Base-by-base conservation (phyloP, 2,113 vertebrate species). In the Psettodes erumei region DNA sequence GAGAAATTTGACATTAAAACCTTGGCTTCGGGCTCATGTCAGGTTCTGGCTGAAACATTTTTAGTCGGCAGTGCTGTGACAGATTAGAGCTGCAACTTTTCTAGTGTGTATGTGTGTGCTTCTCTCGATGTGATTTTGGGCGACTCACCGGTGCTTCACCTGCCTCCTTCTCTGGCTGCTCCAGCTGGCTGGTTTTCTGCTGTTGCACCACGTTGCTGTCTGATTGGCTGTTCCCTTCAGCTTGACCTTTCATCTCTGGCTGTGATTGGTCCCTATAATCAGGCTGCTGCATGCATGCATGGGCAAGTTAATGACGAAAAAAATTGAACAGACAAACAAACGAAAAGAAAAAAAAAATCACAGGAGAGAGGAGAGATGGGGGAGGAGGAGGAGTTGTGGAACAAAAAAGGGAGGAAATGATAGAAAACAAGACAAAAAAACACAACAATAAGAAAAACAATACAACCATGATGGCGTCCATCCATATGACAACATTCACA, bases 301-400 rank as follows among this genome's bases (percentile, higher is more conserved):
- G 96, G 95, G 95, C 93, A 95, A 94, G 95, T 96, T 95, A 95
- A 97, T 97, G 96, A 96, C 90, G 95, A 92, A 95, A 91, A 94
- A 92, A 94, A 93, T 86, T 85, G 82, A 88, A 84, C 6, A 73
- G 70, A 86, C n/a, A 84, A 80, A 79, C 69, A 86, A 56, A 72
- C 3, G 66, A 47, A 81, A 54, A 85, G 70, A 85, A 79, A 75
- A 75, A 73, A 67, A 86, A 75, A 88, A 81, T 78, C 83, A 92
- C 84, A 90, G 83, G 90, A 82, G 80, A 84, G 82, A 81, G 76
- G 64, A 55, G 75, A 76, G 55, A 75, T 55, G 30, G 54, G 71
- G 75, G 40, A 71, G 65, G 82, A 53, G 23, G 66, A 78, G 43
- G 83, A 76, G 30, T 77, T 59, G 68, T 76, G 67, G 86, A 43